Conservation (phyloP, 1,140 invertebrate genomes). For the Oedothorax gibbosus region DNA sequence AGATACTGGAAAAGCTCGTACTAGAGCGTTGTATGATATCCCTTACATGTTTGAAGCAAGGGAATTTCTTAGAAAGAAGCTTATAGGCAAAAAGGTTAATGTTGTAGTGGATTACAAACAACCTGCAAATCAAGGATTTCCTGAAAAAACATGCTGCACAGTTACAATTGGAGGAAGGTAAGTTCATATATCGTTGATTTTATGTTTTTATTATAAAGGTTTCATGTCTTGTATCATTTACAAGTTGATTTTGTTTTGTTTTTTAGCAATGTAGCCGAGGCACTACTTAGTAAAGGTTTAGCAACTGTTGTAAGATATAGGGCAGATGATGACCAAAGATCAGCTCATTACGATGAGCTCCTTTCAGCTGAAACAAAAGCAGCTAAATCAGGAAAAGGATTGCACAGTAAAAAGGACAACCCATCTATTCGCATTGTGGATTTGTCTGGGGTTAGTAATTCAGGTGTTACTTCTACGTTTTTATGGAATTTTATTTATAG, state of each 20-base stretch:
- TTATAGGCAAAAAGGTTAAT: constrained; percentile 94
- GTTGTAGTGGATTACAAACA: constrained; percentile 97
- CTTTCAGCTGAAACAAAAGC: constrained; percentile 93
- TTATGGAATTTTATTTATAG: not conserved
- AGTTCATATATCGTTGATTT: not conserved
- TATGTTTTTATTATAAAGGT: not conserved
- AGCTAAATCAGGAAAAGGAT: constrained; percentile 83
- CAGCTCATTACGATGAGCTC: constrained; percentile 93
- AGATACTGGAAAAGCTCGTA: constrained; percentile 70
- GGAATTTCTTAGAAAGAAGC: constrained; percentile 95
- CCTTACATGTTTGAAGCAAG: constrained; percentile 98
- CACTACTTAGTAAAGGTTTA: constrained; percentile 90
- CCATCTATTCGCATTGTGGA: constrained; percentile 87
- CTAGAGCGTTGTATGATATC: constrained; percentile 93
- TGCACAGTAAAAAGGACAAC: constrained; percentile 85
- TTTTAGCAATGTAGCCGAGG: constrained; percentile 91
- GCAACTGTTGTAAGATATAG: constrained; percentile 93
- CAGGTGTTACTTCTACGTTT: not conserved
- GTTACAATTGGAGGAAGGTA: constrained; percentile 74
- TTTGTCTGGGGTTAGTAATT: constrained; percentile 77
- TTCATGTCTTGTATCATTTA: not conserved
- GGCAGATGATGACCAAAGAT: constrained; percentile 95
- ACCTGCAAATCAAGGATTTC: constrained; percentile 90
- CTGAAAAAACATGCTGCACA: constrained; percentile 96
- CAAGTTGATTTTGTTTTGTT: not conserved